Conservation (phyloP, 2,113 vertebrate genomes). For the Antennarius striatus region DNA sequence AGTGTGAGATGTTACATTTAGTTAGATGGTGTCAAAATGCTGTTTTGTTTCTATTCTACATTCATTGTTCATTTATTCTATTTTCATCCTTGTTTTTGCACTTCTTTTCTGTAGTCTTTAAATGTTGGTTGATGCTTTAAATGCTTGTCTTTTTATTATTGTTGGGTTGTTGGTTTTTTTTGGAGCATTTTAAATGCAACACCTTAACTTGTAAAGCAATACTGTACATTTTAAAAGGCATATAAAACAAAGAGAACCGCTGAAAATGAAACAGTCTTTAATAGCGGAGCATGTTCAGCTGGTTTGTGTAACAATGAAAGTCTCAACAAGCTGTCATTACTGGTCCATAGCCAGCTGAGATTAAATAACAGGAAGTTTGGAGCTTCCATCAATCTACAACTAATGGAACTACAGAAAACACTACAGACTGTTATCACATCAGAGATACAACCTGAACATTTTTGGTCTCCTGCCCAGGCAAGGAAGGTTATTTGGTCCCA, state of each 20-base stretch:
- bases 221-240: background rate
- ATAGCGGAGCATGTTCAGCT: background rate
- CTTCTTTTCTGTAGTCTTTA: too few relatives aligned
- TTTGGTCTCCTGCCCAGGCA: conserved; percentile 39
- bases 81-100: too few relatives aligned
- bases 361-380: conserved; percentile 40
- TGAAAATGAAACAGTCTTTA: background rate
- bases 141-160: too few relatives aligned
- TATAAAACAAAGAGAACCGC: background rate
- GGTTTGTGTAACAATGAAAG: conserved; percentile 21
- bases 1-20: too few relatives aligned
- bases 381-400: conserved; percentile 45
- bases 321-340: conserved; percentile 30
- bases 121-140: too few relatives aligned
- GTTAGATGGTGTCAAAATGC: too few relatives aligned
- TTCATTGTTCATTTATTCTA: too few relatives aligned
- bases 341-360: conserved; percentile 44
- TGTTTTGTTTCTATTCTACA: too few relatives aligned
- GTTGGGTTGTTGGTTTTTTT: background rate
- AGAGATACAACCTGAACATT: conserved; percentile 31
- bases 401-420: conserved; percentile 50
- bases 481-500: conserved; percentile 35
- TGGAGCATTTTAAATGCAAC: background rate
- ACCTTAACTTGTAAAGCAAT: background rate
- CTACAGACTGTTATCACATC: conserved; percentile 35